A percentile compares a stretch with the other conserved stretches of the same genome.
These are phyloP conservation scores for Eilema depressum DNA, from an alignment of 2,888 invertebrate genomes.

Conservation along the genomic window DNA sequence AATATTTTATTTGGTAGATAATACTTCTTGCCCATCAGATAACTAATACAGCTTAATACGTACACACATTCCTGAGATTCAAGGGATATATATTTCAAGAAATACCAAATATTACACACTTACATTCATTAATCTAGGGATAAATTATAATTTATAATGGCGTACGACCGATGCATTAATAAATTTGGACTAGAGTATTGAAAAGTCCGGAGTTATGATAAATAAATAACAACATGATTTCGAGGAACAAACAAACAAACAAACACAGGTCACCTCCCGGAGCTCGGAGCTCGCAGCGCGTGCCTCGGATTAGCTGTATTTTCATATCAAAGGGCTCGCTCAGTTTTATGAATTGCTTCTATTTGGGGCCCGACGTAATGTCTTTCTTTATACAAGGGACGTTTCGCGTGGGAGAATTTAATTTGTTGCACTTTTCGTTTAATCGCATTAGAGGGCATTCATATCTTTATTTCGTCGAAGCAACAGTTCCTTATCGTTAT, in stretches of 20 bases:
- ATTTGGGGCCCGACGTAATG: constrained; percentile 74
- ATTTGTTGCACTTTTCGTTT: constrained; percentile 81
- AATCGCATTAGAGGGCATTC: constrained; percentile 74
- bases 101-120: constrained; percentile 74
- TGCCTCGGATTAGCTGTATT: constrained; percentile 83
- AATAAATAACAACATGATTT: constrained; percentile 78
- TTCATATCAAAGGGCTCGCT: constrained; percentile 84
- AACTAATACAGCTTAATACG: constrained; percentile 62
- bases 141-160: constrained; percentile 79
- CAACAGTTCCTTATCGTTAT: constrained; percentile 62
- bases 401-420: constrained; percentile 83
- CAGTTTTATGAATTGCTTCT: constrained; percentile 83
- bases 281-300: constrained; percentile 72
- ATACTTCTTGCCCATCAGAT: constrained; percentile 53
- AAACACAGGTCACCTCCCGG: constrained; percentile 75
- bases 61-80: constrained; percentile 72
- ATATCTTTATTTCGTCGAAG: constrained; percentile 66
- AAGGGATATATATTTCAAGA: constrained; percentile 62
- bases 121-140: constrained; percentile 75
- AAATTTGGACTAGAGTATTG: constrained; percentile 77
- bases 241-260: constrained; percentile 72
- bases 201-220: constrained; percentile 77
- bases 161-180: constrained; percentile 67
- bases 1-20: constrained; percentile 20
- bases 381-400: constrained; percentile 78